Base-by-base conservation (phyloP, 2,888 invertebrate genomes). In the Blastobasis lacticolella region DNA sequence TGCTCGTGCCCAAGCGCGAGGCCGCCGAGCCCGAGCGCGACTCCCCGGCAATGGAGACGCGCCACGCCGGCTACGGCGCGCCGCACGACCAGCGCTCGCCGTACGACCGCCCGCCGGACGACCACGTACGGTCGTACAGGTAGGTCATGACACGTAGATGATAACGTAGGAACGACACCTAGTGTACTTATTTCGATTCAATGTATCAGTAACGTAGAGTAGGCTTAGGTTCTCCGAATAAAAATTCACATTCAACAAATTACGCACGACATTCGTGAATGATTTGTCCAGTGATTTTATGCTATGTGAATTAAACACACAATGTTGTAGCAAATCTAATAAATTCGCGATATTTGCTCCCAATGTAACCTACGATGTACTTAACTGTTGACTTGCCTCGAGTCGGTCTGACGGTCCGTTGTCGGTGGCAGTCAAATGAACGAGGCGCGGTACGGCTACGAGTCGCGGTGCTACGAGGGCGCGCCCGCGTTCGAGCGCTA, bases 31-130 rank as follows among this genome's bases (percentile, higher is more conserved):
- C 85, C 85, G 89, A 93, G 92, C 81, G 91, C 85, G 94, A 94
- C 81, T 94, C 94, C 57, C 61, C 94, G 85, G 92, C 92, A 67
- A 93, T 94, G 91, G 94, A 94, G 72, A 90, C 92, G 76, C 88
- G 90, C 74, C 90, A 90, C 73, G 90, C 90, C 66, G 90, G 90
- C 59, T 92, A 92, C 76, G 91, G 90, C 62, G 92, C 92, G 75
- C 91, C 91, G 71, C 90, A 91, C 58, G 90, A 91, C 57, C 92
- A 93, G 61, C 84, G 91, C 38, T 91, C 91, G 50, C 90, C 93
- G 0, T 94, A 94, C 72, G 93, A 93, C 61, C 89, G 92, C 1
- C 90, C 92, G 10, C 91, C 93, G 3, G 91, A 91, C 54, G 88
- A 89, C 66, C 89, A 89, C 67, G 90, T 89, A 42, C 78, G 91